phyloP scores from a whole-genome alignment of 2,113 vertebrate species.

The Xenopus borealis region DNA sequence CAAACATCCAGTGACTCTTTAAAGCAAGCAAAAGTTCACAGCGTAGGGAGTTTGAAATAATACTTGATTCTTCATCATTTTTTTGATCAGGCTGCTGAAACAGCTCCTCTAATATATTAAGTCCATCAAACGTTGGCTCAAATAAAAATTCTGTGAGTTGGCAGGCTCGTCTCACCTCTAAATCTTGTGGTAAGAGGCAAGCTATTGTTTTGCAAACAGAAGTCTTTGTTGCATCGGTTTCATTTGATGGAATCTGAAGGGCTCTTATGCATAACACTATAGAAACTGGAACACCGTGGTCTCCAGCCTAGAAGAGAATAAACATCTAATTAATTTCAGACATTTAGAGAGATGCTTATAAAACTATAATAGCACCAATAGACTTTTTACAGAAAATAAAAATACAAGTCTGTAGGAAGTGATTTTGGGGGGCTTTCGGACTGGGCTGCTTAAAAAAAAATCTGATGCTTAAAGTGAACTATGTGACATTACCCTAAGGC shows the following conservation, averaged over 20 bases:
- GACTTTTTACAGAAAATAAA: no score
- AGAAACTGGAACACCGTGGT: slow-evolving; percentile 80
- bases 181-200: slow-evolving; percentile 86
- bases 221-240: slow-evolving; percentile 82
- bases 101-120: slow-evolving; percentile 81
- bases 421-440: no score
- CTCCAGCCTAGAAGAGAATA: slow-evolving; percentile 68
- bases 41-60: slow-evolving; percentile 91
- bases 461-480: no score
- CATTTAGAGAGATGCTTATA: no score
- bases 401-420: no score
- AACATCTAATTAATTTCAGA: no score
- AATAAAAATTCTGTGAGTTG: slow-evolving; percentile 93
- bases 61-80: slow-evolving; percentile 83
- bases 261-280: slow-evolving; percentile 91
- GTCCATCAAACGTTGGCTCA: slow-evolving; percentile 77
- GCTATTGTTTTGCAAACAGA: slow-evolving; percentile 90
- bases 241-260: slow-evolving; percentile 85
- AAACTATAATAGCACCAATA: no score
- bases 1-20: slow-evolving; percentile 95
- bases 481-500: no score
- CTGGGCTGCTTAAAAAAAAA: no score
- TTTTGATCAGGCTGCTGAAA: slow-evolving; percentile 91
- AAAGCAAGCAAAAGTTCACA: slow-evolving; percentile 91
- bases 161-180: slow-evolving; percentile 91